Base-by-base conservation (phyloP, 2,888 invertebrate genomes). In the Trypoxylon attenuatum region DNA sequence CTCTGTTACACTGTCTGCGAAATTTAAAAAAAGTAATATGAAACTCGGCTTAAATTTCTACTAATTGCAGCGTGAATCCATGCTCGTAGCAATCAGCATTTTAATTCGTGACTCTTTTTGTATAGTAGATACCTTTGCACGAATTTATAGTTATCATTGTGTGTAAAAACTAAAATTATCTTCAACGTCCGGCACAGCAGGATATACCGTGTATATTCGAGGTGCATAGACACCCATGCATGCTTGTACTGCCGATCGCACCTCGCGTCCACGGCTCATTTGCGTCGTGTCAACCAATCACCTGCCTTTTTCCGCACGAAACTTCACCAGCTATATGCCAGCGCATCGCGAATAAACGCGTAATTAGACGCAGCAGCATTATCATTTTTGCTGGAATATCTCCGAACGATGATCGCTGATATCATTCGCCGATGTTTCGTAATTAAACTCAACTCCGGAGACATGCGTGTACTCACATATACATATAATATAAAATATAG, bases 271-370 rank as follows among this genome's bases (percentile, higher is more conserved):
- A 46, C 52, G 21, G 23, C 54, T 68, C 67, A 71, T 71, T 75
- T 69, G 55, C 69, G 61, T 60, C 58, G 62, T 62, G 70, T 71
- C 74, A 69, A 61, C 76, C 73, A 75, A 81, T 79, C 77, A 77
- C 76, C 78, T 73, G 73, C 71, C 59, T 65, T 66, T 69, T 75
- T 71, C 53, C 60, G 62, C 52, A 61, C 45, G 55, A 57, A 33
- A 39, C 21, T 21, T 38, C 18, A 19, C 43, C 18, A 21, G 52
- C 49, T 29, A 47, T 18, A 23, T 53, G 54, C 29, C 21, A 15
- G 45, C 27, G 29, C 42, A 61, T 10, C 33, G 13, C n/a, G 8
- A 4, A 25, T 25, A 8, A 4, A 25, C 55, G 47, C 68, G 67
- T 72, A 73, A 73, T 77, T 76, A 69, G 57, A 69, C 46, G 62